Percentiles rank a stretch among this genome's conserved stretches.
Evolutionary conservation across 2,888 invertebrate genomes (phyloP).

Genomic region (Leucophenga montana): DNA sequence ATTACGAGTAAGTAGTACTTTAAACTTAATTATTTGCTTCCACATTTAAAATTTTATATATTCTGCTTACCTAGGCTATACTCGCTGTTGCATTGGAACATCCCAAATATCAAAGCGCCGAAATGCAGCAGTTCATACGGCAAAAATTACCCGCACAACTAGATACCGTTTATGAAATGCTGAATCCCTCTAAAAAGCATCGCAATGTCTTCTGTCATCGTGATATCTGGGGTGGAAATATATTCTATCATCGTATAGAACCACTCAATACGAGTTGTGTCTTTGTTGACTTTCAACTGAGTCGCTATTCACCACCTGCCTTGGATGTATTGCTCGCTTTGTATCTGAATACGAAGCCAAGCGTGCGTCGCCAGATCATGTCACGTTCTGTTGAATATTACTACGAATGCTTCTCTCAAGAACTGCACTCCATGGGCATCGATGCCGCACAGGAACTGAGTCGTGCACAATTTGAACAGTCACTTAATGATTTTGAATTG

Average conservation of each 20-base stretch:
- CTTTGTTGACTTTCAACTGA: conserved; percentile 70
- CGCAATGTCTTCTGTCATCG: conserved; percentile 74
- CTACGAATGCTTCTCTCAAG: conserved; percentile 54
- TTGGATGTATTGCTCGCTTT: conserved; percentile 66
- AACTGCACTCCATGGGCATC: conserved; percentile 61
- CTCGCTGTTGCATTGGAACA: conserved; percentile 54
- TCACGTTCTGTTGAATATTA: conserved; percentile 51
- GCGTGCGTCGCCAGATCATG: conserved; percentile 47
- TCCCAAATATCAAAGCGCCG: conserved; percentile 46
- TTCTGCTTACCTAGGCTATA: conserved; percentile 46
- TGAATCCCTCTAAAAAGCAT: conserved; percentile 66
- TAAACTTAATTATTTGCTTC: background rate
- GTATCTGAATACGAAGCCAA: conserved; percentile 60
- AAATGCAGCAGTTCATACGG: conserved; percentile 54
- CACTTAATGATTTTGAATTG: conserved; percentile 66
- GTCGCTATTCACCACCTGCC: conserved; percentile 68
- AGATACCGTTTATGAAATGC: conserved; percentile 61
- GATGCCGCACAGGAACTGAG: conserved; percentile 61
- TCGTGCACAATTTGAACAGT: conserved; percentile 64
- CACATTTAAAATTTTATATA: background rate
- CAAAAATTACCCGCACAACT: conserved; percentile 57
- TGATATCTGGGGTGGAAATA: conserved; percentile 72
- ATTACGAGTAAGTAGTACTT: conserved; percentile 44
- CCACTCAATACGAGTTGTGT: conserved; percentile 52
- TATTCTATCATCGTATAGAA: conserved; percentile 58